Base-by-base conservation (phyloP, 1,140 invertebrate species). In the Coelopa frigida region DNA sequence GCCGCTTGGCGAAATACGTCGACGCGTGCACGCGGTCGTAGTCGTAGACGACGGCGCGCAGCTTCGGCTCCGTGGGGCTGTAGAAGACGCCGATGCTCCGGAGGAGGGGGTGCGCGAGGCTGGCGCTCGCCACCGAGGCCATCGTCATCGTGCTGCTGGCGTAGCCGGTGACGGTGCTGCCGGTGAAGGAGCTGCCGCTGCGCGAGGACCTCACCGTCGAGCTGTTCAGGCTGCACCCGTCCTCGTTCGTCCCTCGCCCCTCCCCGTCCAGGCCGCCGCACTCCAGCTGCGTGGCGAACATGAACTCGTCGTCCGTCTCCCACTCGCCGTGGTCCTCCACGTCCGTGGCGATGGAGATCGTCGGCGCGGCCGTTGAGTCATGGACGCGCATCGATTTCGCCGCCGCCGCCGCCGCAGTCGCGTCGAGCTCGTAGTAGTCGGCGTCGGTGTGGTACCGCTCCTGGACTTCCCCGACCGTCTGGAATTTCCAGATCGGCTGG, bases 401-500 rank as follows among this genome's bases (percentile, higher is more conserved):
- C 22, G 15, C 26, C 17, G 31, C 11, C 7, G 14, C 49, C 45
- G 5, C 49, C 43, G 14, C 22, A 36, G 12, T 48, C 52, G 0
- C 17, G n/a, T n/a, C 27, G 5, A 46, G 39, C 0, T 49, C 49
- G 7, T 45, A 49, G 7, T 49, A 44, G 37, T 56, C 55, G 11
- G 54, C 52, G 18, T 61, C 61, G 33, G 15, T 46, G 14, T 51
- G 15, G 31, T 54, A 39, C 26, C 43, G 31, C 29, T 59, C 54
- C 11, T 35, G 22, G 1, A 54, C 53, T 47, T 67, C 55, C 10
- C 54, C 52, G 17, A 62, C 15, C 2, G 66, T 69, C 42, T 64
- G 53, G 27, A 62, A 69, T 40, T 66, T 56, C 66, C 66, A 69
- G 36, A 69, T 69, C 37, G 65, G 58, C 26, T 69, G 66, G 49